Evolutionary conservation across 2,888 invertebrate genomes (phyloP), one percentile per base, ranked within the genome.

Genomic region (Piscicola geometra): DNA sequence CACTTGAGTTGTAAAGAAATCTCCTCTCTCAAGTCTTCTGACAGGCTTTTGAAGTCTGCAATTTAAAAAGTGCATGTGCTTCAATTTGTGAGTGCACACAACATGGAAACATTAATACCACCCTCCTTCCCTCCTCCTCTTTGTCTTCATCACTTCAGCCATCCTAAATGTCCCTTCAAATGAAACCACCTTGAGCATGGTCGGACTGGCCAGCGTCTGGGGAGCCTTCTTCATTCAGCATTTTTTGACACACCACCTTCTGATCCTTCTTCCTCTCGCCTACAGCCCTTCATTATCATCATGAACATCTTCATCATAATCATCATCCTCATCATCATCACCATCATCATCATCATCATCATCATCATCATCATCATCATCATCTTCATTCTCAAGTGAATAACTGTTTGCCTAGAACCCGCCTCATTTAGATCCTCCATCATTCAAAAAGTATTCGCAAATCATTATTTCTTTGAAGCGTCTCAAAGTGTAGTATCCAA

Each of bases 161-260:
- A n/a, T 47, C 21, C 21, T 9, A 47, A 15, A 15, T 47, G 21
- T 47, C 9, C 9, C 21, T 47, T 15, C 9, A 9, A 9, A 47
- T 47, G 50, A 47, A 47, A 47, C 9, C 50, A 47, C 9, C 50
- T 21, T 15, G 21, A 47, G 12, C 50, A 47, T 47, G 12, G 21
- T 47, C 50, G 50, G 12, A 47, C 12, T 21, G 9, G 12, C 21
- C 50, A 47, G 9, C 30, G 9, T 28, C 64, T n/a, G n/a, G n/a
- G n/a, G n/a, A n/a, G 25, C n/a, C n/a, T 25, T 28, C 30, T 9
- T 28, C 33, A 1, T 52, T 12, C 72, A 72, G 50, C 52, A 72
- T 72, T 32, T 52, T 56, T n/a, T 50, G 52, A 35, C 56, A 72
- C 18, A 72, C n/a, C 30, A 52, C 56, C n/a, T 72, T 50, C 56